Base-by-base conservation (phyloP, 1,140 invertebrate species). In the Apis dorsata region DNA sequence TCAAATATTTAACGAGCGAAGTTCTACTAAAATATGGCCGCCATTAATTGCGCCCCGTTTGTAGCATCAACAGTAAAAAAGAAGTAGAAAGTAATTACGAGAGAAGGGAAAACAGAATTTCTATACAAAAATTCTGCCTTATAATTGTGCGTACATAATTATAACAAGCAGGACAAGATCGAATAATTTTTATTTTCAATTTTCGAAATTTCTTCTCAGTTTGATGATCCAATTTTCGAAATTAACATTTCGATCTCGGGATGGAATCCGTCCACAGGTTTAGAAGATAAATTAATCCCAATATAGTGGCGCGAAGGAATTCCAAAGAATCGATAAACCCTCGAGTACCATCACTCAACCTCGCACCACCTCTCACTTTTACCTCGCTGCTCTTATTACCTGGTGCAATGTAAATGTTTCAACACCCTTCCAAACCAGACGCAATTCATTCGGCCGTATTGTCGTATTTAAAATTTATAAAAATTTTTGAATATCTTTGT, bases 351-450 rank as follows among this genome's bases (percentile, higher is more conserved):
- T 75, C 57, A 65, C 19, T n/a, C 12, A 12, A 49, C 17, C 19
- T 68, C 1, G 21, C 59, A 10, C 19, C 34, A 59, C 34, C 49
- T 24, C 76, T 60, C 53, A 9, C 24, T 28, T 17, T 17, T 8
- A 9, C 17, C 34, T 12, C 12, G 15, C 4, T 21, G 17, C 24
- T 34, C 21, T 28, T 79, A 70, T 83, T 51, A 59, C 49, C 24
- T 49, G 63, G 24, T n/a, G 60, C n/a, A 28, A 74, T 75, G 85
- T 83, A 86, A 86, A 86, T 86, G 80, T 86, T 86, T 79, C 79
- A 75, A 49, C 70, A n/a, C 28, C 63, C 28, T 62, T 21, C 17
- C 19, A 62, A 55, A 44, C 34, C 62, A 57, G 59, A 65, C 13
- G 51, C 84, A 68, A 82, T 85, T 79, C 77, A 65, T 49, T 60